Evolutionary conservation across 1,140 invertebrate genomes (phyloP), one percentile per base, ranked within the genome.

Genomic region (Alviniconcha marisindica): DNA sequence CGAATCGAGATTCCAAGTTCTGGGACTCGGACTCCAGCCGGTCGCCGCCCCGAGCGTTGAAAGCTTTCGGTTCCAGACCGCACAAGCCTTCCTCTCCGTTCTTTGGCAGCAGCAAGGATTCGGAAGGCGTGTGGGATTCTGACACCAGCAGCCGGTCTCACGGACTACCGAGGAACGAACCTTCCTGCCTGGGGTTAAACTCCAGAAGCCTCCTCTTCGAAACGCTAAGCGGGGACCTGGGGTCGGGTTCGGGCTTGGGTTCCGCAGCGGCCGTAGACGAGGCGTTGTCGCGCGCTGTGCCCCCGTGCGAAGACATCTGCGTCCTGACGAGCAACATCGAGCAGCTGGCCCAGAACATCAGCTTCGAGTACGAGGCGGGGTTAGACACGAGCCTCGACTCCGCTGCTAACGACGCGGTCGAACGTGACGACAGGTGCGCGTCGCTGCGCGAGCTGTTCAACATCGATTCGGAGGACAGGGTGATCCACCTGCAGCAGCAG

Each of bases 291-390:
- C 24, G 15, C 15, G 7, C 40, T 33, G 38, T 85, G 7, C 77
- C 84, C 10, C 82, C 84, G 12, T 66, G 74, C 2, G 83, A 79
- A 5, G 77, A 78, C 33, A 84, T 85, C 18, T 84, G 84, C 56
- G 56, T 76, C 73, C 28, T 81, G 1, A 84, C 76, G 40, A 85
- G 83, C 40, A 77, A 83, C 56, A 83, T 85, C 44, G 81, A 81
- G 42, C 69, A 86, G 15, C 82, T 86, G 10, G 85, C 84, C 7
- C 83, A 89, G 48, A 80, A 83, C 31, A 83, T 86, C n/a, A 86
- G 85, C 66, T 88, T 85, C 28, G 85, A 88, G 76, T 89, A 88
- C 78, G 88, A 89, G 69, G 86, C 87, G 33, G 76, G 83, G 36
- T 63, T 86, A n/a, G 87, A 88, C 18, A 51, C 63, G 28, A 54